These are phyloP conservation scores for Odobenus rosmarus DNA, from an alignment of 2,113 vertebrate genomes.

Conservation along the genomic window DNA sequence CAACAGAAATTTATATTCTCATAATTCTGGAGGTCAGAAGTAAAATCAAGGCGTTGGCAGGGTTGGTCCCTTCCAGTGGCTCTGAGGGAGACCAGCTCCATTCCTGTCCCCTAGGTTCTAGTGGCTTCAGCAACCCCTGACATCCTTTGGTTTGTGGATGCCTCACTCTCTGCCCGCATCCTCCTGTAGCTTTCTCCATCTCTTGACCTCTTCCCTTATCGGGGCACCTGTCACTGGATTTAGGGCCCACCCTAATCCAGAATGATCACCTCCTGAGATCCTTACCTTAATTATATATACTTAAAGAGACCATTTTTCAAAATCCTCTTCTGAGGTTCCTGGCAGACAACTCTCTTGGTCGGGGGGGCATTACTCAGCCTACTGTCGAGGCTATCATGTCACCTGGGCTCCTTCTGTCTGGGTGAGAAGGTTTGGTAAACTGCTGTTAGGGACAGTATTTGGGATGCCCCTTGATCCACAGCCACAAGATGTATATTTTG, in stretches of 20 bases:
- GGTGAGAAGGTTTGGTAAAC: background rate
- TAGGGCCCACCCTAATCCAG: background rate
- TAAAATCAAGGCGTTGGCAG: background rate
- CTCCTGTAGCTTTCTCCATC: background rate
- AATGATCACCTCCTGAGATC: background rate
- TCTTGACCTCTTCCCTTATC: background rate
- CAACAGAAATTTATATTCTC: background rate
- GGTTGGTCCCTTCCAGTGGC: background rate
- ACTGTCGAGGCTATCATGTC: too few species aligned
- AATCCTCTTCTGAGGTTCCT: background rate
- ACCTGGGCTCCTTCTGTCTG: background rate
- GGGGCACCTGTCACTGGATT: background rate
- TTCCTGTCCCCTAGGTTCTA: background rate
- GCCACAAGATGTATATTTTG: background rate
- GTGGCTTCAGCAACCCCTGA: background rate
- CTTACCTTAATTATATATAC: background rate
- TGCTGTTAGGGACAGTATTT: background rate
- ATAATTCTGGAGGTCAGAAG: background rate
- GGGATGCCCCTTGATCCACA: background rate
- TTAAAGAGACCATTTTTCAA: background rate
- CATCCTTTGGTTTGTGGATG: background rate
- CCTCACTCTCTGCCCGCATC: accelerated
- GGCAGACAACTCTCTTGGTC: background rate
- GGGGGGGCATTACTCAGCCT: background rate
- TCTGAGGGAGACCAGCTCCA: background rate